Percentiles rank a stretch among this genome's conserved stretches.
These are phyloP conservation scores for Colistium nudipinnis DNA, from an alignment of 2,113 vertebrate species.

Conservation along the genomic window DNA sequence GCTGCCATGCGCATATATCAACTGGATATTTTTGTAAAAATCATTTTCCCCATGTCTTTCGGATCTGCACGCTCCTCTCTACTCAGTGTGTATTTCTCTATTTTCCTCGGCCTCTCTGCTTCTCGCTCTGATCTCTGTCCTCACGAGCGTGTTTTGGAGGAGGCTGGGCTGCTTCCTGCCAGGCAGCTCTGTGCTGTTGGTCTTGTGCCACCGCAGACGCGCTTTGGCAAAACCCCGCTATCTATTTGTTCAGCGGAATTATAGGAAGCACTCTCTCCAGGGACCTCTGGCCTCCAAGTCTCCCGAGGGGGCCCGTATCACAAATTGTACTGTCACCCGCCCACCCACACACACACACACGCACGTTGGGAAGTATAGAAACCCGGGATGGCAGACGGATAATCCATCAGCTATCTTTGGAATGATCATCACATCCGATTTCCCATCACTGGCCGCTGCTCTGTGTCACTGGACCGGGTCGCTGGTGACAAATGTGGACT, in stretches of 20 bases:
- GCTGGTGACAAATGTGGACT: constrained; percentile 29
- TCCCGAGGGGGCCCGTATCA: constrained; percentile 58
- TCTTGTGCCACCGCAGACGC: constrained; percentile 47
- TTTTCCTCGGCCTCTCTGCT: constrained; percentile 52
- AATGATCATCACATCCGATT: constrained; percentile 38
- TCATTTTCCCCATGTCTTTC: constrained; percentile 51
- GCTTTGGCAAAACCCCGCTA: constrained; percentile 45
- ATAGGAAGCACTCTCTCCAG: constrained; percentile 62
- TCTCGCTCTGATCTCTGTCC: constrained; percentile 64
- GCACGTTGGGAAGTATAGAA: constrained; percentile 11
- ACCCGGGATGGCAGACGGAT: constrained; percentile 28
- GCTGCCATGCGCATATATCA: constrained; percentile 21
- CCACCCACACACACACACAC: constrained; percentile 12
- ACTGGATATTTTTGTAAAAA: too few relatives aligned
- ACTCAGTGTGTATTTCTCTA: constrained; percentile 20
- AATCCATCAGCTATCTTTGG: constrained; percentile 36
- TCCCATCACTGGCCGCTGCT: constrained; percentile 24
- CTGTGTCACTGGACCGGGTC: not conserved
- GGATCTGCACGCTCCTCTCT: constrained; percentile 40
- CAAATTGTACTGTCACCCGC: constrained; percentile 39
- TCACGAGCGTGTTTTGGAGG: constrained; percentile 68
- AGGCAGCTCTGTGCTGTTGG: constrained; percentile 68
- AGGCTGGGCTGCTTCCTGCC: constrained; percentile 51
- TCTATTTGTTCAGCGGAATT: constrained; percentile 79
- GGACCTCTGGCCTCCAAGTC: constrained; percentile 53